Percentiles rank a stretch among this genome's conserved stretches.
These are phyloP conservation scores for Zaprionus inermis DNA, from an alignment of 1,140 invertebrate genomes.

Conservation along the genomic window DNA sequence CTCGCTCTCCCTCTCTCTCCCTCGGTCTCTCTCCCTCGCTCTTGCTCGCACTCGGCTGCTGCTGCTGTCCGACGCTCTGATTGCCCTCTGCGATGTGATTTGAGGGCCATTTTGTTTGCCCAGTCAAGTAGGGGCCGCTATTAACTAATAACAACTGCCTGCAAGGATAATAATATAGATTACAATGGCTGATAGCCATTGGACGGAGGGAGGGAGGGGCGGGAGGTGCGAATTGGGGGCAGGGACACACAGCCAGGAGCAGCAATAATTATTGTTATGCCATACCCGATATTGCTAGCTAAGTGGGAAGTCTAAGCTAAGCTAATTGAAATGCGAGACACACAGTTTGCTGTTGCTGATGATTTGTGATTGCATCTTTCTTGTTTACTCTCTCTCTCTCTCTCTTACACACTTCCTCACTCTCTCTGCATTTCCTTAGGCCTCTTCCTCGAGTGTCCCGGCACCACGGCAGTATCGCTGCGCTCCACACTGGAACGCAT, in stretches of 20 bases:
- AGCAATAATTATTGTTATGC: slow-evolving; percentile 28
- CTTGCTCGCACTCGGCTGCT: too few species aligned
- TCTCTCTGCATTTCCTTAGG: slow-evolving; percentile 85
- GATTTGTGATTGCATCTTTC: slow-evolving; percentile 12
- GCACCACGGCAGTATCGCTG: slow-evolving; percentile 84
- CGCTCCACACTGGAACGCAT: slow-evolving; percentile 85
- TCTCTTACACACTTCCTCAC: not conserved
- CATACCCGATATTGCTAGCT: not conserved
- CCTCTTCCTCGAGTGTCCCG: slow-evolving; percentile 94
- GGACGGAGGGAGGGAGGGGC: not conserved
- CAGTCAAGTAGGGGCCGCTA: slow-evolving; percentile 8
- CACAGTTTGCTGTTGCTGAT: slow-evolving; percentile 24
- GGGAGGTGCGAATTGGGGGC: too few species aligned
- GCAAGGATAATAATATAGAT: slow-evolving; percentile 43
- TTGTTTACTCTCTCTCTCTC: not conserved
- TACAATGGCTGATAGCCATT: slow-evolving; percentile 26
- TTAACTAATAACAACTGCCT: slow-evolving; percentile 35
- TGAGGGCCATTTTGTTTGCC: slow-evolving; percentile 14
- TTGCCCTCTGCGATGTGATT: slow-evolving; percentile 14
- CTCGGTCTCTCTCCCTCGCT: not conserved
- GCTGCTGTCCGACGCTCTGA: not conserved
- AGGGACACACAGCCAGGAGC: slow-evolving; percentile 7
- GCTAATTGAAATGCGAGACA: slow-evolving; percentile 46
- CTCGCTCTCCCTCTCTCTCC: not conserved
- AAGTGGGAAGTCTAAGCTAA: not conserved